These are phyloP conservation scores for Xiphorhynchus erythropygius DNA, from an alignment of 2,797 vertebrate genomes.

Conservation along the genomic window DNA sequence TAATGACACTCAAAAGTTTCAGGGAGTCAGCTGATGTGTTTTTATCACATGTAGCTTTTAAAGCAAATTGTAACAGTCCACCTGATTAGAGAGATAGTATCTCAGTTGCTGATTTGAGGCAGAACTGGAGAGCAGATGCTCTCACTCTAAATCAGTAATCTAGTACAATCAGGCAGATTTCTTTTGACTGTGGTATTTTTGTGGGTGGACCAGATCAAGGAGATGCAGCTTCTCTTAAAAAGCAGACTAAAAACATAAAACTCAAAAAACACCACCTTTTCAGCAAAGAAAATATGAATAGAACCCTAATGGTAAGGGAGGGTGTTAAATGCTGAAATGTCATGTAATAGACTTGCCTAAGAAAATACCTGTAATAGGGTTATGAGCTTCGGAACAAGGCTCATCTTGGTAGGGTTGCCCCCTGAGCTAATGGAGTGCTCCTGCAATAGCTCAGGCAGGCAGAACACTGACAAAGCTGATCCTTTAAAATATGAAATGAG, in stretches of 20 bases:
- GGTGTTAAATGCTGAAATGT: background rate
- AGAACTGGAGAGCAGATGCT: background rate
- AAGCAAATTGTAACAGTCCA: background rate
- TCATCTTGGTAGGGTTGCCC: rapidly evolving
- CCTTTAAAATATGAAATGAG: background rate
- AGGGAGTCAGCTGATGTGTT: background rate
- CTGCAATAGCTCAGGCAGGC: background rate
- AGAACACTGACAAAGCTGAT: background rate
- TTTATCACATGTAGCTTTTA: background rate
- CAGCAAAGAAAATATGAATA: background rate
- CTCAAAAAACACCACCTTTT: rapidly evolving
- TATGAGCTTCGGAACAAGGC: background rate
- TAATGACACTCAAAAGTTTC: background rate
- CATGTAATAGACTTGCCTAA: background rate
- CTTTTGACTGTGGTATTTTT: background rate
- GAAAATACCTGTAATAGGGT: background rate
- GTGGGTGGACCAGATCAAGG: background rate
- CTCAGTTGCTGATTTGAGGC: background rate
- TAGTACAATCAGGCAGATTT: background rate
- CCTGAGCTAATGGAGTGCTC: background rate
- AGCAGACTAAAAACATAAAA: background rate
- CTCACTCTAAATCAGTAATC: background rate
- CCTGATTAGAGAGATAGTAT: background rate
- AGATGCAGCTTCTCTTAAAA: background rate
- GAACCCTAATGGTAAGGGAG: background rate